phyloP scores from a whole-genome alignment of 64 coral and sea anemone genomes.

The Montipora capricornis region DNA sequence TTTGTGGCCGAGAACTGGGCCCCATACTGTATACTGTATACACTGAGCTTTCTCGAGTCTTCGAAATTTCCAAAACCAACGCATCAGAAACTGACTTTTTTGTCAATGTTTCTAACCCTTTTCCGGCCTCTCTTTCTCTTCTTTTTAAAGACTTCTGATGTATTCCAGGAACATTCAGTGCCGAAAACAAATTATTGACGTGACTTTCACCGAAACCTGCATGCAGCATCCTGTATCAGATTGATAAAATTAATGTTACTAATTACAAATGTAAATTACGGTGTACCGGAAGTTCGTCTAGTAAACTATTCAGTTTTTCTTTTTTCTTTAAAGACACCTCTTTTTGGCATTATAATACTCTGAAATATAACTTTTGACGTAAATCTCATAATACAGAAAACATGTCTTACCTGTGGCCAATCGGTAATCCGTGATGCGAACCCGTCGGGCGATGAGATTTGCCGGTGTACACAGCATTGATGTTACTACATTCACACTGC shows the following conservation, averaged over 20 bases:
- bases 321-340: conserved; percentile 27
- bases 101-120: conserved; percentile 20
- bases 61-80: conserved; percentile 23
- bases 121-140: conserved; percentile 44
- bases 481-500: conserved; percentile 50
- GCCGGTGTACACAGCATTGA: conserved; percentile 34
- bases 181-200: conserved; percentile 31
- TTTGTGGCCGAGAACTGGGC: too few relatives aligned
- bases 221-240: conserved; percentile 41
- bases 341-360: conserved; percentile 42
- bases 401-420: not conserved
- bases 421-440: not conserved
- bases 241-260: not conserved
- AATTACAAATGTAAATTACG: not conserved
- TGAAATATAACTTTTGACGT: not conserved
- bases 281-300: not conserved
- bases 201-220: conserved; percentile 33
- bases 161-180: conserved; percentile 44
- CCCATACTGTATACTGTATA: not conserved
- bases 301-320: not conserved
- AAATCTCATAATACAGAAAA: not conserved
- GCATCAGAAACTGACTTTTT: conserved; percentile 11
- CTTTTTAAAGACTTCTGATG: conserved; percentile 44
- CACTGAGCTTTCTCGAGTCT: conserved; percentile 23
- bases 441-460: not conserved